Conservation (phyloP, 2,888 invertebrate genomes). For the Megalurothrips usitatus region DNA sequence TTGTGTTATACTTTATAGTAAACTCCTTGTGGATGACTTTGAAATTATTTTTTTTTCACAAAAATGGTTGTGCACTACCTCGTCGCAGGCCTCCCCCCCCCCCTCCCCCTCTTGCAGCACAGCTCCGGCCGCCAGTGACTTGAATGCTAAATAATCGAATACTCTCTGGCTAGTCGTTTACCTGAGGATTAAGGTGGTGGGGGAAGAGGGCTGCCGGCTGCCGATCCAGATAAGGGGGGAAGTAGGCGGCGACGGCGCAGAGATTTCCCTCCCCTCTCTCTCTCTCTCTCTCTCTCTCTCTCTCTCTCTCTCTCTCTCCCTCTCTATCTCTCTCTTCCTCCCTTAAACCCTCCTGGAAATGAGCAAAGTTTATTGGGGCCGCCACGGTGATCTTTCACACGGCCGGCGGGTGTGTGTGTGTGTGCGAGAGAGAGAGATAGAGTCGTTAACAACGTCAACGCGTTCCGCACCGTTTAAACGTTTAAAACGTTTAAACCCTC, state of each 20-base stretch:
- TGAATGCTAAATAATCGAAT: constrained; percentile 27
- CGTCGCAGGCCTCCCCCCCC: too few relatives aligned
- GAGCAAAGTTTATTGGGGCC: constrained; percentile 18
- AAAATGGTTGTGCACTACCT: too few relatives aligned
- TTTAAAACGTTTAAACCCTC: too few relatives aligned
- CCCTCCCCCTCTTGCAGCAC: too few relatives aligned
- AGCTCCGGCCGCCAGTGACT: background rate
- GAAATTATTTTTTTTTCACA: too few relatives aligned
- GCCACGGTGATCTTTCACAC: background rate
- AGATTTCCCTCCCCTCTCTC: background rate
- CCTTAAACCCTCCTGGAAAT: constrained; percentile 5
- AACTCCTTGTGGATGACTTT: too few relatives aligned
- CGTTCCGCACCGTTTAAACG: too few relatives aligned
- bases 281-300: background rate
- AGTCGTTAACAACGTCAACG: too few relatives aligned
- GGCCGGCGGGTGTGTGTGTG: background rate
- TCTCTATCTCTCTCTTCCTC: background rate
- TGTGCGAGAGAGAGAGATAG: too few relatives aligned
- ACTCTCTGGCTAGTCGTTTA: background rate
- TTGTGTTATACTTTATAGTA: too few relatives aligned
- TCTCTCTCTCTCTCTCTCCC: background rate
- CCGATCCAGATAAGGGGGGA: constrained; percentile 17
- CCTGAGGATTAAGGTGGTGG: background rate
- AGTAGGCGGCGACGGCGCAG: background rate
- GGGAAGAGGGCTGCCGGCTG: too few relatives aligned